A percentile compares a stretch with the other conserved stretches of the same genome.
These are phyloP conservation scores for Anguilla marmorata DNA, from an alignment of 2,797 vertebrate genomes.

Conservation along the genomic window DNA sequence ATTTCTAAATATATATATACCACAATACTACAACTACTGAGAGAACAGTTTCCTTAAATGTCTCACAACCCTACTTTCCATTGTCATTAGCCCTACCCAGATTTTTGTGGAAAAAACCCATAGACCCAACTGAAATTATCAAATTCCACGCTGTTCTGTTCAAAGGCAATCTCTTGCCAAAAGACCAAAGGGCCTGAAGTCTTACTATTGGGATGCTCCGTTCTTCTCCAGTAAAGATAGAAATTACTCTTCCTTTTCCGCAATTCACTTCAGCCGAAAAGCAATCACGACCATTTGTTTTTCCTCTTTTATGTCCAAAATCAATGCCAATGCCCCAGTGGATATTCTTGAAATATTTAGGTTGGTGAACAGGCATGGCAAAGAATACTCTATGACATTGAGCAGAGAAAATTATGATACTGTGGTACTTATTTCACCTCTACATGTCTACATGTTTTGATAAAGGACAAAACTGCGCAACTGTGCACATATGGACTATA, in stretches of 20 bases:
- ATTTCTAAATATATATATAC: background rate
- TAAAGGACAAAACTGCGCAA: background rate
- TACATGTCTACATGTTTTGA: background rate
- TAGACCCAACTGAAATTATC: background rate
- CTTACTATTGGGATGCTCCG: background rate
- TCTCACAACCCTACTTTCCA: background rate
- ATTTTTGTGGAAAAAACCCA: background rate
- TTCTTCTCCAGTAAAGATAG: background rate
- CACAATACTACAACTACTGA: background rate
- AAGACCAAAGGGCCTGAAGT: background rate
- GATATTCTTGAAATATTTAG: conserved; percentile 2
- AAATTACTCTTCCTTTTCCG: background rate
- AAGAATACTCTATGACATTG: conserved; percentile 5
- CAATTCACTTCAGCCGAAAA: background rate
- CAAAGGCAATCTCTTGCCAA: background rate
- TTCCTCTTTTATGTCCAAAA: background rate
- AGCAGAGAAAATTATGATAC: background rate
- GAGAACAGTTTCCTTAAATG: background rate
- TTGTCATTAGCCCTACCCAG: background rate
- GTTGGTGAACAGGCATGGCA: conserved; percentile 1
- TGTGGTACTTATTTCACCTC: background rate
- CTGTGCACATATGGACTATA: background rate
- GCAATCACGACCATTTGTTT: background rate
- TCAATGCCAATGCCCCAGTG: background rate
- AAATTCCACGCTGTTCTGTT: background rate